Conservation (phyloP, 2,888 invertebrate genomes). For the Volucella inanis region DNA sequence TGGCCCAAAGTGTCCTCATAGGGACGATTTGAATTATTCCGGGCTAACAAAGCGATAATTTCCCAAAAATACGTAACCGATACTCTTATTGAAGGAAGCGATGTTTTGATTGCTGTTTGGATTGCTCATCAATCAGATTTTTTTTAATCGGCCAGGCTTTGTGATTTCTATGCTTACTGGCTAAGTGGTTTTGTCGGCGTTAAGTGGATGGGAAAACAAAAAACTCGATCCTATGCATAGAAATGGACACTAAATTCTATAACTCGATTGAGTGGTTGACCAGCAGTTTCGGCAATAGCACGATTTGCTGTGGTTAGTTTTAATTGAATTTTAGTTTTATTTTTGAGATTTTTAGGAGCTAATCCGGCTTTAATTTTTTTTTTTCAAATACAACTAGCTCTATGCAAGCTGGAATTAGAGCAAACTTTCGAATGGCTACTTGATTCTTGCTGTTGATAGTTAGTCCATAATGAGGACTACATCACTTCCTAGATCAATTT, state of each 20-base stretch:
- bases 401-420: too few species aligned
- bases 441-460: too few species aligned
- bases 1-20: not conserved
- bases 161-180: slow-evolving; percentile 36
- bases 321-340: slow-evolving; percentile 54
- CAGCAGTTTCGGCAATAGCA: slow-evolving; percentile 51
- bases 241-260: not conserved
- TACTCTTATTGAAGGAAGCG: slow-evolving; percentile 21
- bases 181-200: not conserved
- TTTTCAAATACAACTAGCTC: too few species aligned
- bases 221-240: not conserved
- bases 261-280: slow-evolving; percentile 46
- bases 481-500: too few species aligned
- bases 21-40: not conserved
- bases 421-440: too few species aligned
- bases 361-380: not conserved
- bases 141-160: slow-evolving; percentile 1
- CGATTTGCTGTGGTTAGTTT: slow-evolving; percentile 58
- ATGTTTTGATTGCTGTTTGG: slow-evolving; percentile 58
- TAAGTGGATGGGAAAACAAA: not conserved
- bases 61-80: slow-evolving; percentile 31
- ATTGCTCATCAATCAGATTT: slow-evolving; percentile 48
- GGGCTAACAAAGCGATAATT: slow-evolving; percentile 32
- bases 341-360: not conserved
- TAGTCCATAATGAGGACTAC: too few species aligned